Percentiles rank a stretch among this genome's conserved stretches.
Evolutionary conservation across 64 coral and sea anemone genomes (phyloP).

Genomic region (Trachythela sp.): DNA sequence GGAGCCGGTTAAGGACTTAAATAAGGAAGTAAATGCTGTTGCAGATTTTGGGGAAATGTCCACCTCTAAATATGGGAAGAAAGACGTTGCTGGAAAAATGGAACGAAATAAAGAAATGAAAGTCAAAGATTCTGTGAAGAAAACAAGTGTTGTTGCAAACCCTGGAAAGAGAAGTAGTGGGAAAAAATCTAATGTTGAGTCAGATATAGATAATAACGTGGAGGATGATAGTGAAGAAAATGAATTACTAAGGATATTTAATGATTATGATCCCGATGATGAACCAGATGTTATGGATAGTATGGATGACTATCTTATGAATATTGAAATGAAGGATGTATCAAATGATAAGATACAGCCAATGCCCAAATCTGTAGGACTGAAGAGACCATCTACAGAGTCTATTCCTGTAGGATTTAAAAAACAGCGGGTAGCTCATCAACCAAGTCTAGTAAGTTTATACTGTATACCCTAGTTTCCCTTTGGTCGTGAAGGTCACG

Average conservation of each 20-base stretch:
- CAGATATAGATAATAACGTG: neutral
- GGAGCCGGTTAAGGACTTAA: neutral
- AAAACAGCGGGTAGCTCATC: slow-evolving; percentile 19
- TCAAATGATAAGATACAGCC: neutral
- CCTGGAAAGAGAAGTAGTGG: neutral
- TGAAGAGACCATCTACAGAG: neutral
- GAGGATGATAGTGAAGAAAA: neutral
- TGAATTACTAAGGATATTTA: neutral
- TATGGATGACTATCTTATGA: neutral
- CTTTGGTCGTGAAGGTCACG: no score
- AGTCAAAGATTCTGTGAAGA: neutral
- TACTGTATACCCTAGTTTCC: no score
- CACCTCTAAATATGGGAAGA: neutral
- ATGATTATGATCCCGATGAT: neutral
- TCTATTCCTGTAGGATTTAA: neutral
- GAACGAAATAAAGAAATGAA: neutral
- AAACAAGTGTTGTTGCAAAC: neutral
- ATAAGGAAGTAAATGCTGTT: no score
- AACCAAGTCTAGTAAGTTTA: neutral
- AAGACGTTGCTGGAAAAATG: neutral
- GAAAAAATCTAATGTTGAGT: neutral
- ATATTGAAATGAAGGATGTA: neutral
- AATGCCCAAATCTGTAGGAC: neutral
- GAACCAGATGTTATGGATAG: slow-evolving; percentile 1
- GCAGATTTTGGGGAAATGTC: no score